Conservation (phyloP, 2,888 invertebrate genomes). For the Cheilosia pagana region DNA sequence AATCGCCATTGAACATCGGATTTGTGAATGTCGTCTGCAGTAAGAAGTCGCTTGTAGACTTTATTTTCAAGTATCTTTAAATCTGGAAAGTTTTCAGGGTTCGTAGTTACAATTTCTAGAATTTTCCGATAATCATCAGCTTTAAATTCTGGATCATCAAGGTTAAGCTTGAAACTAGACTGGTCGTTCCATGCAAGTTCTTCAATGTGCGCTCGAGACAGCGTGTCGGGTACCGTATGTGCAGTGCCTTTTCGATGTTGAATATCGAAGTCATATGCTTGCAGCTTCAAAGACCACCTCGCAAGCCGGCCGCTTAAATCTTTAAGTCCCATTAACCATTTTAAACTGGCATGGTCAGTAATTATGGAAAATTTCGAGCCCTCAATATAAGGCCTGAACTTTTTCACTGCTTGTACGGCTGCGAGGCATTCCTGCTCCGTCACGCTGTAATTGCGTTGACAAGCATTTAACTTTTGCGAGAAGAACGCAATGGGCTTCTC, state of each 20-base stretch:
- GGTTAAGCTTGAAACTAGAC: background rate
- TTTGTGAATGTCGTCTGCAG: background rate
- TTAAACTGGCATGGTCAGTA: too few relatives aligned
- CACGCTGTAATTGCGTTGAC: slow-evolving; percentile 25
- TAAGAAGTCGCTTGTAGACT: background rate
- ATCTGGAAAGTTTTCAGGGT: background rate
- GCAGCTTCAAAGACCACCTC: slow-evolving; percentile 30
- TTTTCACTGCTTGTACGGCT: background rate
- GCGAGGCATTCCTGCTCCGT: slow-evolving; percentile 5
- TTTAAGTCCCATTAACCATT: slow-evolving; percentile 1
- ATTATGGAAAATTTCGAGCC: background rate
- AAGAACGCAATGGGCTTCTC: slow-evolving; percentile 1
- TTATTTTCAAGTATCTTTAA: background rate
- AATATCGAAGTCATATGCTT: slow-evolving; percentile 10
- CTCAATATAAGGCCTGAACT: background rate
- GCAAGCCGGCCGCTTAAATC: slow-evolving; percentile 20
- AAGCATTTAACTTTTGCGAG: slow-evolving; percentile 6
- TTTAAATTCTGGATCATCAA: background rate
- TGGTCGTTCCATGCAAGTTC: background rate
- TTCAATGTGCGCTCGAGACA: slow-evolving; percentile 2
- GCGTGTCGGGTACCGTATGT: background rate
- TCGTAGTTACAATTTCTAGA: background rate
- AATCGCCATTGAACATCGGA: background rate
- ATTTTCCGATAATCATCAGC: background rate
- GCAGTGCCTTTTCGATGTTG: background rate